phyloP scores from a whole-genome alignment of 2,113 vertebrate species.

The Oreochromis tanganicae region DNA sequence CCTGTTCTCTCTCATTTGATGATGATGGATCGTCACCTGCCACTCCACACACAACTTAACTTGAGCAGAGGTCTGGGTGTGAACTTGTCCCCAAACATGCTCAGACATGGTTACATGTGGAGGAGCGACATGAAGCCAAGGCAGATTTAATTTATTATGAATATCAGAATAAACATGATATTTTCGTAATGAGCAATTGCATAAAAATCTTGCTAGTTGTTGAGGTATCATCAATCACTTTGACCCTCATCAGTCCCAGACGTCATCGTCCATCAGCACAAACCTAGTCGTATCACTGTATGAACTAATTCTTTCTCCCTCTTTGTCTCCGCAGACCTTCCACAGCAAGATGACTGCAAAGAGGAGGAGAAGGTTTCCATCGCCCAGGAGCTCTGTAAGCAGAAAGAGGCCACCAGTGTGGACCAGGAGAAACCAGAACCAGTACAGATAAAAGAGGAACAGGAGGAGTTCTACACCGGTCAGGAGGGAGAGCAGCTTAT shows the following conservation, averaged over 20 bases:
- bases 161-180: not conserved
- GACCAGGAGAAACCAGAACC: not conserved
- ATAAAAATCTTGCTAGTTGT: not conserved
- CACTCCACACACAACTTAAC: accelerated
- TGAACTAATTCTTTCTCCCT: not conserved
- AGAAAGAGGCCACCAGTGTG: not conserved
- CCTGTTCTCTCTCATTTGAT: accelerated
- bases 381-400: not conserved
- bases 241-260: not conserved
- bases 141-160: not conserved
- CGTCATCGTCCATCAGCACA: accelerated
- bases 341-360: not conserved
- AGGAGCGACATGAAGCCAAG: accelerated
- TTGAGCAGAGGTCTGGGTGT: accelerated
- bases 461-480: not conserved
- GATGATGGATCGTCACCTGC: not conserved
- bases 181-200: not conserved
- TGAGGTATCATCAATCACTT: accelerated
- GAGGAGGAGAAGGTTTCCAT: not conserved
- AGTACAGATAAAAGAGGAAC: not conserved
- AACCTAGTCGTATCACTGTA: not conserved
- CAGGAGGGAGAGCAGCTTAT: not conserved
- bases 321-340: not conserved
- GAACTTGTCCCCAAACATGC: not conserved
- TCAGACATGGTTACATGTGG: not conserved